These are phyloP conservation scores for Laterallus jamaicensis DNA, from an alignment of 2,113 vertebrate species.

Conservation along the genomic window DNA sequence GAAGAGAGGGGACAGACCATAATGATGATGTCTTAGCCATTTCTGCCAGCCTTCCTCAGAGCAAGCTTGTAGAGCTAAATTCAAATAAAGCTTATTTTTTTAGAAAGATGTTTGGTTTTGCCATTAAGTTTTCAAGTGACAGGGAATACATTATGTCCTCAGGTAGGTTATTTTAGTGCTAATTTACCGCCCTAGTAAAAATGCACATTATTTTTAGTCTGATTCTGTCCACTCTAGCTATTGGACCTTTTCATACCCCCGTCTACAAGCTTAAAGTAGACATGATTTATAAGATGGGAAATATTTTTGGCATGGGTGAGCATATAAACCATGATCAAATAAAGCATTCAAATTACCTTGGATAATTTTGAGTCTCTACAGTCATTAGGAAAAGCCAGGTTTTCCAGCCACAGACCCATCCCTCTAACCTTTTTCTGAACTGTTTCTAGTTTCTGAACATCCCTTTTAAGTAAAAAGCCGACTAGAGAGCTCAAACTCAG, in stretches of 20 bases:
- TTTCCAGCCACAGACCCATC: neutral
- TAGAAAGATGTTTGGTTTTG: neutral
- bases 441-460: neutral
- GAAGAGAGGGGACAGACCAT: neutral
- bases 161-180: neutral
- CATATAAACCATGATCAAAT: neutral
- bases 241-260: neutral
- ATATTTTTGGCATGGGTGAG: constrained; percentile 10
- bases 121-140: neutral
- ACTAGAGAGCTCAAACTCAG: neutral
- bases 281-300: constrained; percentile 16
- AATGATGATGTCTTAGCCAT: neutral
- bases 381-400: neutral
- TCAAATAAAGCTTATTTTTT: neutral
- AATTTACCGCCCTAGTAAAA: constrained; percentile 1
- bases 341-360: constrained; percentile 24
- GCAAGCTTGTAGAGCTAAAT: neutral
- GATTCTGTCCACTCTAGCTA: neutral
- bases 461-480: neutral
- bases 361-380: neutral
- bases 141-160: neutral
- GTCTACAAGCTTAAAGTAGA: neutral
- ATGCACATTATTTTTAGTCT: neutral
- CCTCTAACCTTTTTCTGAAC: neutral
- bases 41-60: neutral